phyloP scores from a whole-genome alignment of 2,797 vertebrate species.

The Pangasius larnaudii region DNA sequence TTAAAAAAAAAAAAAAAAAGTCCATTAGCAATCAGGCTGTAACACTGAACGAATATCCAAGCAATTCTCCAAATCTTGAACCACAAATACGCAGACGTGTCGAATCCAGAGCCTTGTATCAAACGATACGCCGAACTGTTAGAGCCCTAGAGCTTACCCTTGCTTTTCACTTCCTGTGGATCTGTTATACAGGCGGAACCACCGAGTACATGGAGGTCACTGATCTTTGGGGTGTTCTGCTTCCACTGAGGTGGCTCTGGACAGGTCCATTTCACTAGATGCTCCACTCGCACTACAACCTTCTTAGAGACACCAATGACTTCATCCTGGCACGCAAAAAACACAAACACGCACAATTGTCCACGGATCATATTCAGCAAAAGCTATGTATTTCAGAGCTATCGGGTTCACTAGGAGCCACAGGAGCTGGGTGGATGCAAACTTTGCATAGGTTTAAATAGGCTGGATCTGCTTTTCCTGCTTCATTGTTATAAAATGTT shows the following conservation, averaged over 20 bases:
- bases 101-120: not conserved
- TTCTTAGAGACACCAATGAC: conserved; percentile 80
- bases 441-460: not conserved
- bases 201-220: conserved; percentile 47
- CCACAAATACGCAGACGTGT: not conserved
- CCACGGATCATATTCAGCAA: not conserved
- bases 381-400: not conserved
- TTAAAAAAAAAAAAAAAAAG: not conserved
- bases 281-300: conserved; percentile 79
- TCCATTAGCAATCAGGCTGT: not conserved
- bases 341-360: conserved; percentile 9
- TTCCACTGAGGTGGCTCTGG: conserved; percentile 66
- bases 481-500: not conserved
- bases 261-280: conserved; percentile 79
- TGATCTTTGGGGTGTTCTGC: conserved; percentile 27
- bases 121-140: not conserved
- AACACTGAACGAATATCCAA: not conserved
- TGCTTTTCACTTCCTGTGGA: conserved; percentile 46
- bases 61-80: not conserved
- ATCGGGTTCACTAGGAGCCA: not conserved
- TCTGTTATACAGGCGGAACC: conserved; percentile 26
- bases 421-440: not conserved
- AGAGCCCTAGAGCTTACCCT: conserved; percentile 54
- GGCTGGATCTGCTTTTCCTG: not conserved
- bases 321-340: conserved; percentile 72